Evolutionary conservation across 2,113 vertebrate species (phyloP).

Genomic region (Sialia sialis): DNA sequence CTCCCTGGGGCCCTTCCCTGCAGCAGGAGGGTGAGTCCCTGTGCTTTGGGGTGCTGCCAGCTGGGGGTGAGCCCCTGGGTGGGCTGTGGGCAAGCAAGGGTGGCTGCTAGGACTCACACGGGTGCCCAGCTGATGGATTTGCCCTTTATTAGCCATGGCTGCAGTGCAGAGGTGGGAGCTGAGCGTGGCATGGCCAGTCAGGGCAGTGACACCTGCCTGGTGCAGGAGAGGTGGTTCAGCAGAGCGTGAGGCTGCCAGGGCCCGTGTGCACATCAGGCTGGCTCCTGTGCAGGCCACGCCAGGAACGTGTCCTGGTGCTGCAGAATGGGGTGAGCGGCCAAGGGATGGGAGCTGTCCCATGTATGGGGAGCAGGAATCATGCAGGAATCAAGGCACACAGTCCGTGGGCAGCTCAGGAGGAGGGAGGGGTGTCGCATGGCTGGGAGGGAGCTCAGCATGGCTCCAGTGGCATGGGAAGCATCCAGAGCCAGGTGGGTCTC

Average conservation of each 20-base stretch:
- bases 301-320: not conserved
- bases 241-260: rapidly evolving
- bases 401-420: rapidly evolving
- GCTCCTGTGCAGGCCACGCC: too few relatives aligned
- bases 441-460: not conserved
- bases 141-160: not conserved
- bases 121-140: rapidly evolving
- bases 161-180: not conserved
- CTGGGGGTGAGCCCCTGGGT: not conserved
- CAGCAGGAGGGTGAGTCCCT: rapidly evolving
- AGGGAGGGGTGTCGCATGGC: not conserved
- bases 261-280: rapidly evolving
- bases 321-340: not conserved
- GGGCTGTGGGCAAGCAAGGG: not conserved
- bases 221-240: not conserved
- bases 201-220: not conserved
- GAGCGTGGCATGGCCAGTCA: rapidly evolving
- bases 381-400: rapidly evolving
- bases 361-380: not conserved
- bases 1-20: not conserved
- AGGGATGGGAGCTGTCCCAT: not conserved
- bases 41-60: too few relatives aligned
- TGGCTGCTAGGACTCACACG: rapidly evolving
- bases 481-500: not conserved
- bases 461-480: rapidly evolving